These are phyloP conservation scores for Rotaria sp. DNA, from an alignment of 2,888 invertebrate species.

Conservation along the genomic window DNA sequence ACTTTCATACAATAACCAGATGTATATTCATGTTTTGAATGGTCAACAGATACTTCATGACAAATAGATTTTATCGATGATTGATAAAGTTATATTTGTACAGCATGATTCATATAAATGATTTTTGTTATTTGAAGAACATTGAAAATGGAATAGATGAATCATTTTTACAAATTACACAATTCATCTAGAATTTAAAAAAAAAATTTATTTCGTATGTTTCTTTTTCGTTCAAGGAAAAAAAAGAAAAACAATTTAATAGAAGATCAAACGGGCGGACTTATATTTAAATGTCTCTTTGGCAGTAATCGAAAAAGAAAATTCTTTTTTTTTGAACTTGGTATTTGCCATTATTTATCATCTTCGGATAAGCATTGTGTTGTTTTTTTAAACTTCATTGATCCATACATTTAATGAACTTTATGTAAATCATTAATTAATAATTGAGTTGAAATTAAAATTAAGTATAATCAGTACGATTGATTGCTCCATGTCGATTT, in stretches of 20 bases:
- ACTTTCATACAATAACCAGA: background rate
- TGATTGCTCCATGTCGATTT: background rate
- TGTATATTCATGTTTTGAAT: conserved; percentile 8
- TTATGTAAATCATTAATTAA: background rate
- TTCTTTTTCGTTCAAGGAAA: background rate
- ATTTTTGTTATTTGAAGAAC: background rate
- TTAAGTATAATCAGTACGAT: background rate
- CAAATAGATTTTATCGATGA: background rate
- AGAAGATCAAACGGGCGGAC: background rate
- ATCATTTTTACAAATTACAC: background rate
- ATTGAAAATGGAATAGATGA: background rate
- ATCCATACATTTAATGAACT: background rate
- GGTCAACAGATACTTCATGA: background rate
- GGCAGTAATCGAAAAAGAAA: background rate
- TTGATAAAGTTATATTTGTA: background rate
- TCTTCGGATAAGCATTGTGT: background rate
- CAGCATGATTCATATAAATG: background rate
- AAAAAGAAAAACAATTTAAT: background rate
- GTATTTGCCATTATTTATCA: background rate
- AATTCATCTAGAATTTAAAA: background rate
- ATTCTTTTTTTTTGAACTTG: background rate
- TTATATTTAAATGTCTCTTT: background rate
- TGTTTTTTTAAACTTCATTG: background rate
- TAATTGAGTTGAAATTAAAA: background rate
- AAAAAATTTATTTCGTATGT: background rate